These are phyloP conservation scores for Thalpophila matura DNA, from an alignment of 2,888 invertebrate species.

Conservation along the genomic window DNA sequence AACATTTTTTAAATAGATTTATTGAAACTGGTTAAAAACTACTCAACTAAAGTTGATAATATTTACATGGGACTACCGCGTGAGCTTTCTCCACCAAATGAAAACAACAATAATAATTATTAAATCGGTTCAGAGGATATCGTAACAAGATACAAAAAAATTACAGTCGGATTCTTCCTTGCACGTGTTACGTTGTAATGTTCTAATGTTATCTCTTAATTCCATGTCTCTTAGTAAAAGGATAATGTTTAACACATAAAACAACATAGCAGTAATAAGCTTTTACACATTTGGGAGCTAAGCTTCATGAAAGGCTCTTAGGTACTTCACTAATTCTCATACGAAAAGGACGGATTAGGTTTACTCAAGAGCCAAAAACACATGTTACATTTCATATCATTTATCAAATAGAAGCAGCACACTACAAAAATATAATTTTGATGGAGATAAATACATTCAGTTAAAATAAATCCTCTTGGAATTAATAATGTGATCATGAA, in stretches of 20 bases:
- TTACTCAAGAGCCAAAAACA: conserved; percentile 31
- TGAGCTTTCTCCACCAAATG: too few species aligned
- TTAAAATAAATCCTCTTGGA: conserved; percentile 20
- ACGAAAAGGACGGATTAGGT: conserved; percentile 45
- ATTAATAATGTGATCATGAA: conserved; percentile 36
- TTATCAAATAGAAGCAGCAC: conserved; percentile 6
- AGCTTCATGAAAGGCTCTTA: conserved; percentile 28
- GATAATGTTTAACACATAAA: conserved; percentile 19
- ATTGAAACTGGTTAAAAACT: too few species aligned
- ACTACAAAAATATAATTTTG: conserved; percentile 6
- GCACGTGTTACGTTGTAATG: not conserved
- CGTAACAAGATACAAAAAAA: too few species aligned
- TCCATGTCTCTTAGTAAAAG: not conserved
- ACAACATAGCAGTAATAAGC: conserved; percentile 21
- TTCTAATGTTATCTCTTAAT: not conserved
- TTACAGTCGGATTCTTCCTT: too few species aligned
- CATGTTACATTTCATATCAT: conserved; percentile 14
- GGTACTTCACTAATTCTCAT: conserved; percentile 40
- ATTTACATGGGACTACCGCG: too few species aligned
- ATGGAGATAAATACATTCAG: not conserved
- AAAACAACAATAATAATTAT: too few species aligned
- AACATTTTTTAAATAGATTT: too few species aligned
- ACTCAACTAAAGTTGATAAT: too few species aligned
- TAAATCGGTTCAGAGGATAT: too few species aligned
- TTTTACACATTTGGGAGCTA: conserved; percentile 25